Evolutionary conservation across 2,888 invertebrate genomes (phyloP).

Genomic region (Drosophila yooni): DNA sequence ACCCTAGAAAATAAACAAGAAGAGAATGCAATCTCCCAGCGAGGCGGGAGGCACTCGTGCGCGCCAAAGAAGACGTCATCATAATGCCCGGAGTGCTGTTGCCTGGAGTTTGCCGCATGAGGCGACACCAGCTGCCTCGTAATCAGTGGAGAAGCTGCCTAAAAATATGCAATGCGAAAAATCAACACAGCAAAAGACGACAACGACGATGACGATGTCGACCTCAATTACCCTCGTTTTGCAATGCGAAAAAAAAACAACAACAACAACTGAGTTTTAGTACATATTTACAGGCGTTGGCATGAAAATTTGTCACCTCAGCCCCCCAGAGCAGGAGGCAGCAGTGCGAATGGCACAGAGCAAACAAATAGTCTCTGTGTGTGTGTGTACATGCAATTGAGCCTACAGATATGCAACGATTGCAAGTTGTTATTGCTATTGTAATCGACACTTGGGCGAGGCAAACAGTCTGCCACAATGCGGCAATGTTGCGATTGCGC

Average conservation of each 20-base stretch:
- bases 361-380: conserved; percentile 62
- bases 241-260: conserved; percentile 58
- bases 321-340: conserved; percentile 29
- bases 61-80: conserved; percentile 68
- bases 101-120: conserved; percentile 41
- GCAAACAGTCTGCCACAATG: conserved; percentile 62
- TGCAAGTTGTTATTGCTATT: conserved; percentile 59
- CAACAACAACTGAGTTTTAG: conserved; percentile 49
- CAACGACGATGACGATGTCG: conserved; percentile 48
- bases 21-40: conserved; percentile 49
- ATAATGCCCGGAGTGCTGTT: conserved; percentile 60
- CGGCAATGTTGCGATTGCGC: conserved; percentile 62
- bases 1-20: conserved; percentile 75
- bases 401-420: conserved; percentile 78
- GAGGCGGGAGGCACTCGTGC: conserved; percentile 66
- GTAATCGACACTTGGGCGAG: conserved; percentile 82
- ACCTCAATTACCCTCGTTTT: conserved; percentile 76
- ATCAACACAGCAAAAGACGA: conserved; percentile 69
- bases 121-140: conserved; percentile 45
- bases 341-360: conserved; percentile 61
- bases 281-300: conserved; percentile 80
- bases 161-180: conserved; percentile 77
- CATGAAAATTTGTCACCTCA: conserved; percentile 80
- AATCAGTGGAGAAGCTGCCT: conserved; percentile 65
- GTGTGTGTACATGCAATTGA: conserved; percentile 59